Percentiles rank a stretch among this genome's conserved stretches.
Conservation (phyloP, 2,888 invertebrate species). For the Anorthoa munda region DNA sequence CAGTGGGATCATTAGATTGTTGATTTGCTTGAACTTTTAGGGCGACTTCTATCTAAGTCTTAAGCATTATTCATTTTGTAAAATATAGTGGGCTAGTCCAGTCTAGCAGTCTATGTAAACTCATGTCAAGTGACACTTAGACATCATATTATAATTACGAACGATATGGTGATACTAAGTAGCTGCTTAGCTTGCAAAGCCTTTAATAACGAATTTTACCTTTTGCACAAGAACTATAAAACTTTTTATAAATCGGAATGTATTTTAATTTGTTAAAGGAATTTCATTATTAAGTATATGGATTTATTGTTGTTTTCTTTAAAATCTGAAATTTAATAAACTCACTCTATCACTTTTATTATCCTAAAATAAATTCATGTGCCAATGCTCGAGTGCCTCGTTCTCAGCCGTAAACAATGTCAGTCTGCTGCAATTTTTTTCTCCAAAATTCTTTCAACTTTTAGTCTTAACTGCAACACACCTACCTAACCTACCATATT, state of each 20-base stretch:
- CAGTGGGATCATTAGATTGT: background rate
- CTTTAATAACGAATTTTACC: background rate
- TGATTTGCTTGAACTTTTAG: background rate
- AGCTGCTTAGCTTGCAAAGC: background rate
- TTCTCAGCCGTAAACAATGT: background rate
- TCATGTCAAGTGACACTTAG: background rate
- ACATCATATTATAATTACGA: background rate
- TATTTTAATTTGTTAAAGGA: too few species aligned
- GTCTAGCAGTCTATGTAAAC: background rate
- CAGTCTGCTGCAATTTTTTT: background rate
- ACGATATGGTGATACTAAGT: background rate
- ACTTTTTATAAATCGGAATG: too few species aligned
- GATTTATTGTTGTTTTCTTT: background rate
- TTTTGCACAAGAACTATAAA: background rate
- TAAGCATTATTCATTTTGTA: background rate
- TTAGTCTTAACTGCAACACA: conserved; percentile 6
- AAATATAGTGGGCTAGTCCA: background rate
- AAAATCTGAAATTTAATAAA: conserved; percentile 5
- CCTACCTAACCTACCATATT: background rate
- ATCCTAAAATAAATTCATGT: conserved; percentile 3
- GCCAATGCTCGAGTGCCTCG: background rate
- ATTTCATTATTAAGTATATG: too few species aligned
- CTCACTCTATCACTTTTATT: background rate
- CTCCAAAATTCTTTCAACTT: too few species aligned
- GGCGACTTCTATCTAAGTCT: background rate